Evolutionary conservation across 2,888 invertebrate genomes (phyloP).

Genomic region (Carabus problematicus): DNA sequence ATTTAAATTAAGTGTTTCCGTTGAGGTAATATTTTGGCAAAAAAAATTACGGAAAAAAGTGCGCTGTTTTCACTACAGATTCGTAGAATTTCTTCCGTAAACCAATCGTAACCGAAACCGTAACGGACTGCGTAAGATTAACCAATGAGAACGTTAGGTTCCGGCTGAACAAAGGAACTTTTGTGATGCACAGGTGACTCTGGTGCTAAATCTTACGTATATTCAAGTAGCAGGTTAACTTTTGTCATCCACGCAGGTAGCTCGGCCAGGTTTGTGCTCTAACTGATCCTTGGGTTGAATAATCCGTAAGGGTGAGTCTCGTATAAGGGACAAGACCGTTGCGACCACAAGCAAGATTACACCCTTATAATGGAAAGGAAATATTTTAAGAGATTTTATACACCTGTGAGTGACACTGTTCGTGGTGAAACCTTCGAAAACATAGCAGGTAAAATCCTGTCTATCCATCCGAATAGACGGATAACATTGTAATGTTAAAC

Average conservation of each 20-base stretch:
- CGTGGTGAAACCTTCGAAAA: conserved; percentile 1
- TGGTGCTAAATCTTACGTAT: conserved; percentile 11
- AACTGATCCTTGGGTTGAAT: neutral
- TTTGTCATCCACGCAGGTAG: conserved; percentile 11
- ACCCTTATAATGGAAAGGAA: conserved; percentile 10
- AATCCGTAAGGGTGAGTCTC: too few relatives aligned
- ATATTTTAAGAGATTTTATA: conserved; percentile 13
- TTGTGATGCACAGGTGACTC: conserved; percentile 1
- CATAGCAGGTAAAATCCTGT: conserved; percentile 12
- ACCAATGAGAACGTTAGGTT: conserved; percentile 1
- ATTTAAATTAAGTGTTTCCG: conserved; percentile 11
- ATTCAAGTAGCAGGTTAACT: conserved; percentile 16
- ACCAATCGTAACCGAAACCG: neutral
- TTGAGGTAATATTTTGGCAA: too few relatives aligned
- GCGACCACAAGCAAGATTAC: conserved; percentile 3
- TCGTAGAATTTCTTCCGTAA: conserved; percentile 1
- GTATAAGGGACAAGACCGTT: neutral
- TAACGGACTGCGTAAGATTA: neutral
- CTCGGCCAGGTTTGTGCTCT: neutral
- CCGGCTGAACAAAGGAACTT: neutral
- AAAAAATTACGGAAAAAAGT: conserved; percentile 1
- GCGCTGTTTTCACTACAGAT: neutral
- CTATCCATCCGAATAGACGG: neutral
- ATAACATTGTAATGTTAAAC: conserved; percentile 5
- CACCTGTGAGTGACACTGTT: conserved; percentile 10